phyloP scores from a whole-genome alignment of 2,888 invertebrate species.

The Lamellibrachia columna region DNA sequence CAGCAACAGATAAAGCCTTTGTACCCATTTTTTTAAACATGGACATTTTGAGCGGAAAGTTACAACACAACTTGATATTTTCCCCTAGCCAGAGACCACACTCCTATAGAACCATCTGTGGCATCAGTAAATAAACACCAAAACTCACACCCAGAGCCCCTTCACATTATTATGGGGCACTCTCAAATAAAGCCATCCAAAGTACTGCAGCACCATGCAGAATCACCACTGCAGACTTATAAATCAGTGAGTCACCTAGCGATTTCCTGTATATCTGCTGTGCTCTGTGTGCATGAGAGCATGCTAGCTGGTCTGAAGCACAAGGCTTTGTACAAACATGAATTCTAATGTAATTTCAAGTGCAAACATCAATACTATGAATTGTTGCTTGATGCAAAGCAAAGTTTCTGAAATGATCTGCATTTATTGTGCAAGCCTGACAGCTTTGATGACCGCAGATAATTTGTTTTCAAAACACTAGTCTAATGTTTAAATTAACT shows the following conservation, averaged over 20 bases:
- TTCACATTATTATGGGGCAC: not conserved
- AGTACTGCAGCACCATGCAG: not conserved
- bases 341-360: not conserved
- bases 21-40: not conserved
- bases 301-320: not conserved
- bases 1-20: too few relatives aligned
- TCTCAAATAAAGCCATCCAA: not conserved
- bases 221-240: not conserved
- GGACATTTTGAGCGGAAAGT: not conserved
- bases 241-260: not conserved
- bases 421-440: not conserved
- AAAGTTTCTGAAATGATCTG: not conserved
- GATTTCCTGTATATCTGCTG: not conserved
- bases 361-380: not conserved
- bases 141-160: not conserved
- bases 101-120: not conserved
- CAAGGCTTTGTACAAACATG: not conserved
- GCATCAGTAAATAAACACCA: not conserved
- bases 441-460: not conserved
- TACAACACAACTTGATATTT: not conserved
- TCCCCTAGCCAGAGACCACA: not conserved
- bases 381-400: not conserved
- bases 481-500: not conserved
- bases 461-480: not conserved
- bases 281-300: not conserved